These are phyloP conservation scores for Fratercula arctica DNA, from an alignment of 2,797 vertebrate species.

Conservation along the genomic window DNA sequence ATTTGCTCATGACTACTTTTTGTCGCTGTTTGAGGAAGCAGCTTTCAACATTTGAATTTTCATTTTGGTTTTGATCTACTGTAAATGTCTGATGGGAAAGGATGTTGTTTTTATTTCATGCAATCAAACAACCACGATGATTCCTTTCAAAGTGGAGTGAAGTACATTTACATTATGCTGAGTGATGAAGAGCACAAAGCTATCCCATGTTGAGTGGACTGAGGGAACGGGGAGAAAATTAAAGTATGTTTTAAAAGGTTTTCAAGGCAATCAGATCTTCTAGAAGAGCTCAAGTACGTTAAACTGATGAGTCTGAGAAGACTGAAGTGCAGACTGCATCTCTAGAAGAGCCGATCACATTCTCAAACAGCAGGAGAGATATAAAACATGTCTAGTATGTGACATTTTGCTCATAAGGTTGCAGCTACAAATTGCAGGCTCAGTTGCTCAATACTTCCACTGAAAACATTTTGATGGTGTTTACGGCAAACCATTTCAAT, in stretches of 20 bases:
- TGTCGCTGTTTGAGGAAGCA: conserved; percentile 72
- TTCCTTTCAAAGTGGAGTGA: background rate
- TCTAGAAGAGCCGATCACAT: background rate
- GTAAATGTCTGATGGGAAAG: conserved; percentile 25
- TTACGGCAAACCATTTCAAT: background rate
- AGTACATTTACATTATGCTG: background rate
- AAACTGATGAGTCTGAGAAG: background rate
- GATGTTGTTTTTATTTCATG: background rate
- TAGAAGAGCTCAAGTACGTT: background rate
- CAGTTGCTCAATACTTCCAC: background rate
- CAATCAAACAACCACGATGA: background rate
- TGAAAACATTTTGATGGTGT: conserved; percentile 23
- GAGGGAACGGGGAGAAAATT: background rate
- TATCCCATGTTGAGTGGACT: background rate
- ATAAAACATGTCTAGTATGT: background rate
- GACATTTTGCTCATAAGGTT: background rate
- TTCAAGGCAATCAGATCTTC: conserved; percentile 2
- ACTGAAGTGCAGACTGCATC: background rate
- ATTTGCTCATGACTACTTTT: conserved; percentile 11
- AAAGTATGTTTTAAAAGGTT: background rate
- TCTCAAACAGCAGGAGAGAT: background rate
- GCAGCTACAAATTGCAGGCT: background rate
- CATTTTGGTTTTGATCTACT: conserved; percentile 49
- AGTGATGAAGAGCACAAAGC: background rate
- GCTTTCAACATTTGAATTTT: conserved; percentile 62